Evolutionary conservation across 2,888 invertebrate genomes (phyloP), one percentile per base, ranked within the genome.

Genomic region (Tromatobia lineatoria): DNA sequence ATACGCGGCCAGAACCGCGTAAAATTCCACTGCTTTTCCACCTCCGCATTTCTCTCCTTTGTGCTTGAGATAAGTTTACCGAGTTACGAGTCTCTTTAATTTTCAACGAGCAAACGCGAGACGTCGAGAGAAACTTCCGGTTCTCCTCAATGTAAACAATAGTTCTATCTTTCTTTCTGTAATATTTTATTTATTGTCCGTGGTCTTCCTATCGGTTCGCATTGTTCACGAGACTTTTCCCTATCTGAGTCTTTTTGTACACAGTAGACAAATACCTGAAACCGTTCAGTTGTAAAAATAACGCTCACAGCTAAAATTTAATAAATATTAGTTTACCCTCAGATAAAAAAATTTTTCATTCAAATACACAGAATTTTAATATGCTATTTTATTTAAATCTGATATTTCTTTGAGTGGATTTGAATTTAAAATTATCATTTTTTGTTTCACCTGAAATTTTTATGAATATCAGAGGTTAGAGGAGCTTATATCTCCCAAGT

Each of bases 401-500:
- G n/a, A n/a, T n/a, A n/a, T 52, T 52, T 10, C 18, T 3, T 23
- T 20, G 23, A 54, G 18, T 57, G 15, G 54, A 71, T 79, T 70
- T 45, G 42, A 15, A 50, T 73, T 77, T 77, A 38, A 61, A 1
- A 34, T 8, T 20, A 54, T 54, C 38, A 34, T 59, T 75, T 15
- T 77, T 57, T 74, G 57, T 52, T 83, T 83, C 80, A 80, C 61
- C 45, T 67, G 20, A 59, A 18, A 81, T 89, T 89, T 90, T 87
- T 89, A 90, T 89, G 87, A 89, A 88, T 88, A 88, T 89, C 87
- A 90, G 88, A 89, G 90, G 90, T 88, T 79, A 90, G 91, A 90
- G 88, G 89, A 90, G 90, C 91, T 90, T 92, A 90, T 90, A 90
- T 90, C 88, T 88, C 87, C 90, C 88, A 91, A 91, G 91, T 90